phyloP scores from a whole-genome alignment of 2,113 vertebrate genomes.

The Dinomys branickii region DNA sequence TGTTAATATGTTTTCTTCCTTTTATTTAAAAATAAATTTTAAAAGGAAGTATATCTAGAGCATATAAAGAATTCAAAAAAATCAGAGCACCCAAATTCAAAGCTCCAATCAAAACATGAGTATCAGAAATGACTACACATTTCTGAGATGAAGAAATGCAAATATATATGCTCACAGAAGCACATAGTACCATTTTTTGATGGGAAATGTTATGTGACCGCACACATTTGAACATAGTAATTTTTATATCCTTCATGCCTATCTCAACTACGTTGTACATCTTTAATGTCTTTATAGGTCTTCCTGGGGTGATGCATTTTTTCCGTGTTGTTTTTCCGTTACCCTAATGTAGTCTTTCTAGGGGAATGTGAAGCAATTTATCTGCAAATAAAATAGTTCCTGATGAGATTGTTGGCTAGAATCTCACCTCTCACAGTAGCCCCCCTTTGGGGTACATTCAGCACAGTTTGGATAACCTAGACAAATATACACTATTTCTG shows the following conservation, averaged over 20 bases:
- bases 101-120: background rate
- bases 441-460: background rate
- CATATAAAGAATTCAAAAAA: background rate
- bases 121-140: background rate
- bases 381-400: background rate
- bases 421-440: background rate
- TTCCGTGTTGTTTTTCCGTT: background rate
- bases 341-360: background rate
- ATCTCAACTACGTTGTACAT: background rate
- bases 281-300: background rate
- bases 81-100: background rate
- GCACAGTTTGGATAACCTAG: background rate
- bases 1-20: too few relatives aligned
- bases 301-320: background rate
- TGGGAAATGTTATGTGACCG: background rate
- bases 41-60: background rate
- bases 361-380: background rate
- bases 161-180: background rate
- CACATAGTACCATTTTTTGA: background rate
- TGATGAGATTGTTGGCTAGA: background rate
- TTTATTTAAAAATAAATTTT: too few relatives aligned
- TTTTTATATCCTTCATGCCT: background rate
- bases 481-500: background rate
- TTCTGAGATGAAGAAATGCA: background rate
- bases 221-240: background rate